Percentiles rank a stretch among this genome's conserved stretches.
These are phyloP conservation scores for Silurus glanis DNA, from an alignment of 2,113 vertebrate species.

Conservation along the genomic window DNA sequence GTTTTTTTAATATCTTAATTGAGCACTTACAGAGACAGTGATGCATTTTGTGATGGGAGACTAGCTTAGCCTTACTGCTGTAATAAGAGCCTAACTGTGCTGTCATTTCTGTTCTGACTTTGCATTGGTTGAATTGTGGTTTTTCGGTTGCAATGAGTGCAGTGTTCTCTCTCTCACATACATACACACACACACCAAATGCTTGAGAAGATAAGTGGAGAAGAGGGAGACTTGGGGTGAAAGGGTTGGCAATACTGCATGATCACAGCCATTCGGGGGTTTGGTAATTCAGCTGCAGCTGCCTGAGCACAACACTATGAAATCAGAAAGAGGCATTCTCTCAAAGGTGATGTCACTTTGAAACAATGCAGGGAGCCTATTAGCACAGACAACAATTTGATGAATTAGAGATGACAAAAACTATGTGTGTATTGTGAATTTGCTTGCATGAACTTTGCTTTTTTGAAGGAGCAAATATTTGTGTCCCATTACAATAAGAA, in stretches of 20 bases:
- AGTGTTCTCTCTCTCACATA: background rate
- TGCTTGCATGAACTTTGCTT: background rate
- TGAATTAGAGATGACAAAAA: constrained; percentile 79
- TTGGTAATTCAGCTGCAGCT: constrained; percentile 84
- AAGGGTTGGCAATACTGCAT: constrained; percentile 42
- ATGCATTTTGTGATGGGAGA: background rate
- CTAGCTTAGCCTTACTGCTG: background rate
- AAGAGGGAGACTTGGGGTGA: constrained; percentile 49
- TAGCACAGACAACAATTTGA: constrained; percentile 83
- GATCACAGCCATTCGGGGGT: constrained; percentile 69
- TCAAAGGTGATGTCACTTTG: constrained; percentile 83
- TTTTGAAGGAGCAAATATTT: background rate
- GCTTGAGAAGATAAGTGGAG: constrained; percentile 27
- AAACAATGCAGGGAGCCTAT: constrained; percentile 86
- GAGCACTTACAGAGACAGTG: background rate
- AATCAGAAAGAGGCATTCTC: constrained; percentile 80
- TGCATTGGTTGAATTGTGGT: background rate
- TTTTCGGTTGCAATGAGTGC: background rate
- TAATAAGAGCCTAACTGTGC: background rate
- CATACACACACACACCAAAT: constrained; percentile 15
- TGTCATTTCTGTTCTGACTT: background rate
- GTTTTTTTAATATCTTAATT: background rate
- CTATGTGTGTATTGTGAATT: constrained; percentile 55
- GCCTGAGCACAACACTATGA: constrained; percentile 73
- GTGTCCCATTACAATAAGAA: background rate